A percentile compares a stretch with the other conserved stretches of the same genome.
These are phyloP conservation scores for Caenorhabditis sp. DNA, from an alignment of 2,888 invertebrate species.

Conservation along the genomic window DNA sequence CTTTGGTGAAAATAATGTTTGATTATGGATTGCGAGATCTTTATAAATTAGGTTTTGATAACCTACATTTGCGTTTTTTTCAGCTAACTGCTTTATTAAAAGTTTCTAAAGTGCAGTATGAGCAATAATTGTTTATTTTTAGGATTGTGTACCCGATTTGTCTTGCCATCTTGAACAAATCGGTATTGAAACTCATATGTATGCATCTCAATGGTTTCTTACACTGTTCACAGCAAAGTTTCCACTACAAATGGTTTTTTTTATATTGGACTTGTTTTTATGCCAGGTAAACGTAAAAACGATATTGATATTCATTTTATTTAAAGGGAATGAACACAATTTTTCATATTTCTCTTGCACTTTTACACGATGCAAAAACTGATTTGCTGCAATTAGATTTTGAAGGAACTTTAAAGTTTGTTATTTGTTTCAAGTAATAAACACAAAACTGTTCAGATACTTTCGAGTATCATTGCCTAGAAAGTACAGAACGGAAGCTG, in stretches of 20 bases:
- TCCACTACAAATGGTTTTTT: conserved; percentile 96
- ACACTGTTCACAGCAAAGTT: conserved; percentile 99
- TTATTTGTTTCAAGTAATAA: neutral
- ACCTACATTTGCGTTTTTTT: conserved; percentile 94
- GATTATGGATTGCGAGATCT: conserved; percentile 95
- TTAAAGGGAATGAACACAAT: conserved; percentile 95
- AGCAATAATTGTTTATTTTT: conserved; percentile 2
- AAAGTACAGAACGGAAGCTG: conserved; percentile 93
- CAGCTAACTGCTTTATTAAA: conserved; percentile 95
- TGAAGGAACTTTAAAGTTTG: conserved; percentile 95
- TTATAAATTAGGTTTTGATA: conserved; percentile 95
- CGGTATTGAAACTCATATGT: conserved; percentile 92
- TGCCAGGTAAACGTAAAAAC: conserved; percentile 84
- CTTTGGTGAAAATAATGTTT: conserved; percentile 97
- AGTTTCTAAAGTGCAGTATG: too few species aligned
- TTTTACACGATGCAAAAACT: conserved; percentile 92
- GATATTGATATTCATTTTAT: neutral
- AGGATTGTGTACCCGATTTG: conserved; percentile 85
- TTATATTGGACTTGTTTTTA: conserved; percentile 96
- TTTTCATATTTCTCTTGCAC: conserved; percentile 95
- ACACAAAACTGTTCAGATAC: conserved; percentile 84
- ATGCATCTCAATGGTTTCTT: conserved; percentile 99
- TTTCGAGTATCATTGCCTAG: conserved; percentile 97
- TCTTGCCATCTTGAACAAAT: conserved; percentile 86
- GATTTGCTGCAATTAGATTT: conserved; percentile 92